These are phyloP conservation scores for Neolamprologus hecqui DNA, from an alignment of 2,113 vertebrate genomes.

Conservation along the genomic window DNA sequence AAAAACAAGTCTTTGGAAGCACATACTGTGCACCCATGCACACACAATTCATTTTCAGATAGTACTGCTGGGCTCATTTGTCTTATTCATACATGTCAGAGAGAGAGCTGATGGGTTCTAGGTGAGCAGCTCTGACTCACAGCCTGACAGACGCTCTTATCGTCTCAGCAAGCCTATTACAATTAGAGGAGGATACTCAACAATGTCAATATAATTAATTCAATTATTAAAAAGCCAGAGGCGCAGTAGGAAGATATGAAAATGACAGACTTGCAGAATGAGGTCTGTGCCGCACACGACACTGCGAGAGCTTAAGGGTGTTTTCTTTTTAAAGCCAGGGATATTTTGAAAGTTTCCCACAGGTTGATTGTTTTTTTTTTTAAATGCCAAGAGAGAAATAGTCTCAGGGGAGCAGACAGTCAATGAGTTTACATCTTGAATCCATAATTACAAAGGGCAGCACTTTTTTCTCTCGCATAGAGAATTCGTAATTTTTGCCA, in stretches of 20 bases:
- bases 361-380: constrained; percentile 35
- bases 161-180: constrained; percentile 19
- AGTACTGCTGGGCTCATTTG: not conserved
- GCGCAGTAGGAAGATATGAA: not conserved
- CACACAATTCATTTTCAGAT: not conserved
- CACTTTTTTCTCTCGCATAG: not conserved
- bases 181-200: constrained; percentile 42
- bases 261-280: not conserved
- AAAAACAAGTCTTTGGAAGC: not conserved
- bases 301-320: not conserved
- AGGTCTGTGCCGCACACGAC: not conserved
- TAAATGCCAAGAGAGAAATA: constrained; percentile 22
- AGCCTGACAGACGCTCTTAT: not conserved
- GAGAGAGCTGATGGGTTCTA: not conserved
- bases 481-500: not conserved
- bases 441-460: not conserved
- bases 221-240: constrained; percentile 37
- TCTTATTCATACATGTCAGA: not conserved
- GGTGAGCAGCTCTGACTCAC: not conserved
- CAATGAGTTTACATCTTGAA: not conserved
- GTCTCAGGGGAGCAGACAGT: constrained; percentile 12
- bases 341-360: constrained; percentile 40
- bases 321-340: constrained; percentile 12
- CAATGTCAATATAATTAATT: constrained; percentile 50
- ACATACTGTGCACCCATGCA: not conserved